Percentiles rank a stretch among this genome's conserved stretches.
These are phyloP conservation scores for Zaprionus kolodkinae DNA, from an alignment of 1,140 invertebrate genomes.

Conservation along the genomic window DNA sequence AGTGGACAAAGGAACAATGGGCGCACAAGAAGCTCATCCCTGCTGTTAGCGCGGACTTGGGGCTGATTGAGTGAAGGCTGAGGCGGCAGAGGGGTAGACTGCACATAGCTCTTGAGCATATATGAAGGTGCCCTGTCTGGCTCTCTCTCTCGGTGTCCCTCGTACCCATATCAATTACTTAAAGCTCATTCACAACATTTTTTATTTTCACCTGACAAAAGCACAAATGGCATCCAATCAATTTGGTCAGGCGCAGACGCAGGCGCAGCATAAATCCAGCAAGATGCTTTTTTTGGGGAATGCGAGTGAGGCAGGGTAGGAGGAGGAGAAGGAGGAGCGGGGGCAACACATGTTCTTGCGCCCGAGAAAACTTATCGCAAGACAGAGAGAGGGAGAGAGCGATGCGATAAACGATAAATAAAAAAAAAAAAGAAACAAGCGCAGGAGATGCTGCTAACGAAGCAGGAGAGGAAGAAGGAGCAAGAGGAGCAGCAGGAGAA, in stretches of 20 bases:
- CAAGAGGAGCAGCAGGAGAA: not conserved
- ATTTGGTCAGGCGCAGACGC: conserved; percentile 47
- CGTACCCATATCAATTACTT: conserved; percentile 84
- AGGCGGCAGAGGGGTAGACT: conserved; percentile 11
- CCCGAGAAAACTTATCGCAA: conserved; percentile 82
- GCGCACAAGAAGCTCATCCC: conserved; percentile 60
- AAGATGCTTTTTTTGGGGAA: conserved; percentile 10
- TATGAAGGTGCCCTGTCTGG: not conserved
- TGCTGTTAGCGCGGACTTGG: conserved; percentile 49
- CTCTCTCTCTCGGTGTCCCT: conserved; percentile 2
- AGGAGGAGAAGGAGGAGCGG: conserved; percentile 22
- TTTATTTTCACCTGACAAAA: conserved; percentile 84
- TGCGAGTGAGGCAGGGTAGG: conserved; percentile 25
- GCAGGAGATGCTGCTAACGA: conserved; percentile 12
- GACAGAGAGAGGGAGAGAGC: conserved; percentile 5
- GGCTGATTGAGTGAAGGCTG: conserved; percentile 72
- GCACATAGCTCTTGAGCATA: no score
- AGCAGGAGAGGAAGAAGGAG: not conserved
- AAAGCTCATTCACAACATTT: conserved; percentile 83
- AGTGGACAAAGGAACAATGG: conserved; percentile 78
- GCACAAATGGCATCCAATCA: conserved; percentile 81
- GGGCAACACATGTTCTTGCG: conserved; percentile 84
- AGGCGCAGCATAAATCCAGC: conserved; percentile 45
- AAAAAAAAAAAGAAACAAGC: conserved; percentile 61
- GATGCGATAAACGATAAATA: conserved; percentile 83